phyloP scores from a whole-genome alignment of 1,140 invertebrate genomes.

The Hylaeus volcanicus region DNA sequence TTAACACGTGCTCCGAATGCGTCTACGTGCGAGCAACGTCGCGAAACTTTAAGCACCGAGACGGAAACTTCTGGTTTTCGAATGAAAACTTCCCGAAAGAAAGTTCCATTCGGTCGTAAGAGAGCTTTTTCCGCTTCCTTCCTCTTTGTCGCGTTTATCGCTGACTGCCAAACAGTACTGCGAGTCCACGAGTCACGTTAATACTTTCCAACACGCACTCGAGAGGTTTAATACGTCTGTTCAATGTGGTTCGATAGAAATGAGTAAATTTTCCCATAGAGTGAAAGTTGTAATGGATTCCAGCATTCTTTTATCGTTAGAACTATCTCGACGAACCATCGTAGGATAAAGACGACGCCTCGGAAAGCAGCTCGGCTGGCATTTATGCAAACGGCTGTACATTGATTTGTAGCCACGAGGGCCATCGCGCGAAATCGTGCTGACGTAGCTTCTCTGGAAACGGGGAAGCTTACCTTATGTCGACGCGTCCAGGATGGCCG shows the following conservation, averaged over 20 bases:
- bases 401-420: conserved; percentile 35
- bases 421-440: conserved; percentile 24
- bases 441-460: conserved; percentile 35
- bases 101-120: neutral
- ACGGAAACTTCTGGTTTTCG: neutral
- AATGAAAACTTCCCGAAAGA: neutral
- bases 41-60: conserved; percentile 4
- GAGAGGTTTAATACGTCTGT: too few species aligned
- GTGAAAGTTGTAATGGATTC: too few species aligned
- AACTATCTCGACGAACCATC: neutral
- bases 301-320: neutral
- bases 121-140: neutral
- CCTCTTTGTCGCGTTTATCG: neutral
- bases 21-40: neutral
- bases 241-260: neutral
- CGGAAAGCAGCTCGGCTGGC: neutral
- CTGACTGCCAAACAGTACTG: conserved; percentile 3
- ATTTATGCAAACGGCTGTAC: conserved; percentile 28
- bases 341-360: neutral
- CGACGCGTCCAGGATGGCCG: neutral
- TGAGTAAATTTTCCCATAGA: neutral
- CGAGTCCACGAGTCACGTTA: too few species aligned
- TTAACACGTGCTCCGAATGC: conserved; percentile 14
- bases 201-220: too few species aligned
- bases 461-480: conserved; percentile 47